Base-by-base conservation (phyloP, 2,113 vertebrate genomes). In the Clarias magur region DNA sequence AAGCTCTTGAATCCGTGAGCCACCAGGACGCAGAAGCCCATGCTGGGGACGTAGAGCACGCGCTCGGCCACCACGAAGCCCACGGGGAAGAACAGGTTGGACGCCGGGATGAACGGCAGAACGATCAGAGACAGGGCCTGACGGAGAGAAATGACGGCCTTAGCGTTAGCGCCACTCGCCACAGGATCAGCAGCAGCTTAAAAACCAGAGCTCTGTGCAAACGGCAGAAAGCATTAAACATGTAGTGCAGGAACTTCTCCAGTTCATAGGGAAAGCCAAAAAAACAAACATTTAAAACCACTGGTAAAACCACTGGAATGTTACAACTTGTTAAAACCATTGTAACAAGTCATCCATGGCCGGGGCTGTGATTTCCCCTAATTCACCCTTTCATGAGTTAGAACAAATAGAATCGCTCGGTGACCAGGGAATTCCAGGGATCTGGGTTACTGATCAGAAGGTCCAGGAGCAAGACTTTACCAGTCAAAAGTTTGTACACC, bases 71-170 rank as follows among this genome's bases (percentile, higher is more conserved):
- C 96, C 34, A 99, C 98, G 2, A 99, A 99, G 53, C 98, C 98
- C 94, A 99, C 98, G 2, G 98, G 98, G 88, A 99, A 99, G 94
- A 99, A 99, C 78, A 99, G 96, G 89, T 99, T 99, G 86, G 97
- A 99, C 0, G 98, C 98, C 84, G 98, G 98, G 93, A 99, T 96
- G 87, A 99, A 99, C 23, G 98, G 98, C 11, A 99, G 94, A 34
- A 96, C 95, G 67, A 99, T 97, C 91, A 99, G 94, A 91, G 97
- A 98, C 88, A 99, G 95, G 27, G 97, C 98, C 98, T 99, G 93
- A 56, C 92, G 54, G 83, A 90, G 42, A 84, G 70, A 21, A 80
- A 62, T 48, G n/a, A 67, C 10, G 13, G n/a, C 11, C 54, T 48
- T 8, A 53, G 60, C 3, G 7, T 78, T 1, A 78, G 48, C 17